phyloP scores from a whole-genome alignment of 1,140 invertebrate genomes.

The Rhagoletis zephyria region DNA sequence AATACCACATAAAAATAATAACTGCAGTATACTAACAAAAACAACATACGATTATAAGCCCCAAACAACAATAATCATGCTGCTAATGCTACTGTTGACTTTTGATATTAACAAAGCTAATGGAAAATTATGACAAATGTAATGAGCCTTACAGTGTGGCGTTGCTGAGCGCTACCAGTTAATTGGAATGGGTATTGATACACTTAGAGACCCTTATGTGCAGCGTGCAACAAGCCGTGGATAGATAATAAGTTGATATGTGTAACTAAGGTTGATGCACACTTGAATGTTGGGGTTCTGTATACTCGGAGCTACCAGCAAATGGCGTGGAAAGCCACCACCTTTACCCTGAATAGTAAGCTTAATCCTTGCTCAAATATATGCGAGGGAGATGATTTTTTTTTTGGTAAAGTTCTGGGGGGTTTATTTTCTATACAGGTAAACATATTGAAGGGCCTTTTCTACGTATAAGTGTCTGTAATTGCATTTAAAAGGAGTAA shows the following conservation, averaged over 20 bases:
- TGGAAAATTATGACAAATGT: conserved; percentile 52
- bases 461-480: too few species aligned
- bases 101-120: conserved; percentile 46
- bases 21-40: conserved; percentile 14
- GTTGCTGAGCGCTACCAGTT: not conserved
- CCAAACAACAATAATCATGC: conserved; percentile 34
- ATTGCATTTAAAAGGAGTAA: too few species aligned
- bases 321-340: not conserved
- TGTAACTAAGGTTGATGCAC: conserved; percentile 12
- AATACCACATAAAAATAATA: conserved; percentile 35
- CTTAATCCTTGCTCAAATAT: too few species aligned
- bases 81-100: conserved; percentile 46
- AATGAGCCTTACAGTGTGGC: not conserved
- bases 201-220: conserved; percentile 7
- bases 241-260: conserved; percentile 17
- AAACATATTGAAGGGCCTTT: too few species aligned
- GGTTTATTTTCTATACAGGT: too few species aligned
- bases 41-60: not conserved
- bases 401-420: too few species aligned
- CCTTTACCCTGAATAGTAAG: not conserved
- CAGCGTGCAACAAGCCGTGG: not conserved
- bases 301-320: not conserved
- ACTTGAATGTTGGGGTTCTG: not conserved
- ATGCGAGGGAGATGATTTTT: too few species aligned
- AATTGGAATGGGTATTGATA: not conserved